Conservation (phyloP, 2,113 vertebrate species). For the Carollia perspicillata region DNA sequence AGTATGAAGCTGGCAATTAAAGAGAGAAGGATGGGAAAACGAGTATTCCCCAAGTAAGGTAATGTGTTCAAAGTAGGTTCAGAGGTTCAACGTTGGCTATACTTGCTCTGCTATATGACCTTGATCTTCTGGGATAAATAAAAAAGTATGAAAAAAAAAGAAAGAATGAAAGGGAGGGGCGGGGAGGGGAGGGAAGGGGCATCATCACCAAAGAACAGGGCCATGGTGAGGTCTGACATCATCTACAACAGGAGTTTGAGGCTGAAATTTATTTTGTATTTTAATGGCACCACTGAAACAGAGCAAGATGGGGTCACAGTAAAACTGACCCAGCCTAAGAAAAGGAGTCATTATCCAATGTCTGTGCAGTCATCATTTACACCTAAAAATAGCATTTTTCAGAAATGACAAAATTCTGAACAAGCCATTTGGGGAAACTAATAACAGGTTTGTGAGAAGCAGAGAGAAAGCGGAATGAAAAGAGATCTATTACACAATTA, state of each 20-base stretch:
- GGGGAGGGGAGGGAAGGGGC: too few relatives aligned
- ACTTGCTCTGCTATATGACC: background rate
- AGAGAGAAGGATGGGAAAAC: background rate
- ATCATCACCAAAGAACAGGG: background rate
- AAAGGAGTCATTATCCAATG: background rate
- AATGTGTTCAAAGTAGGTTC: background rate
- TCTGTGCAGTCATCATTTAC: background rate
- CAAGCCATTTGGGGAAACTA: constrained; percentile 14
- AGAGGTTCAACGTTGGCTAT: background rate
- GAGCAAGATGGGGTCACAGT: background rate
- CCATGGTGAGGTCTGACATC: background rate
- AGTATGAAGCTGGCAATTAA: background rate
- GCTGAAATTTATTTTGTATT: background rate
- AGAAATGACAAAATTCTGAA: constrained; percentile 45
- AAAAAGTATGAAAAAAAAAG: background rate
- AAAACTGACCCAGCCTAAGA: background rate
- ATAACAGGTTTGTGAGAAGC: background rate
- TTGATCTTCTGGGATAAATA: background rate
- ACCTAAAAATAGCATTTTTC: constrained; percentile 30
- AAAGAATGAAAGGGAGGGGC: background rate
- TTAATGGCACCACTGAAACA: background rate
- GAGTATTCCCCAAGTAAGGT: background rate
- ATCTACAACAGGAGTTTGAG: background rate
- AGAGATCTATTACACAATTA: background rate
- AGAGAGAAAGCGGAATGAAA: constrained; percentile 13